A percentile compares a stretch with the other conserved stretches of the same genome.
Conservation (phyloP, 2,888 invertebrate genomes). For the Phrixothrix hirtus region DNA sequence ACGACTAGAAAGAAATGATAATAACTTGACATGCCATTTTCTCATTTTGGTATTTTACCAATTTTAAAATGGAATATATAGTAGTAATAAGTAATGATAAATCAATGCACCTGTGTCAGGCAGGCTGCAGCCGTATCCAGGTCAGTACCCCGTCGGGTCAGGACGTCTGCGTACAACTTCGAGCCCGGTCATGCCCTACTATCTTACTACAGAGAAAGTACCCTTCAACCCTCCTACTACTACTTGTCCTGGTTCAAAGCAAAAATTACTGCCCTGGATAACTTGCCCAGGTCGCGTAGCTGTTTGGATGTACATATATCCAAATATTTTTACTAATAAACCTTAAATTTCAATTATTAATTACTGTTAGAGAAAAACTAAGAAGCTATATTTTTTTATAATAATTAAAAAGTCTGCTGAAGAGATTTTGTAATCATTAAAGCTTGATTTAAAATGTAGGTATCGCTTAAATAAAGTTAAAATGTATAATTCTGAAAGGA, state of each 20-base stretch:
- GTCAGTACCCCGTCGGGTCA: constrained; percentile 54
- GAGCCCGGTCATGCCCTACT: constrained; percentile 42
- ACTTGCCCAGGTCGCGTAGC: constrained; percentile 32
- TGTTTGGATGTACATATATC: constrained; percentile 25
- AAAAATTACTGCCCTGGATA: constrained; percentile 34
- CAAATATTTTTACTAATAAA: constrained; percentile 19
- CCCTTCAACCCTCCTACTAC: constrained; percentile 33
- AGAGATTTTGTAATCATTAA: too few relatives aligned
- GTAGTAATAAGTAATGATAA: constrained; percentile 43
- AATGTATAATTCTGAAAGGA: too few relatives aligned
- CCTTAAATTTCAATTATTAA: too few relatives aligned
- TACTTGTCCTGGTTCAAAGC: constrained; percentile 33
- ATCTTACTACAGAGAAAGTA: constrained; percentile 35
- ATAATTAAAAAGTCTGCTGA: too few relatives aligned
- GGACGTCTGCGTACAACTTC: constrained; percentile 43
- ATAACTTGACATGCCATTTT: too few relatives aligned
- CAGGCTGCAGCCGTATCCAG: constrained; percentile 47
- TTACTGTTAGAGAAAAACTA: too few relatives aligned
- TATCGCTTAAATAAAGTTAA: too few relatives aligned
- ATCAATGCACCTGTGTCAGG: constrained; percentile 54
- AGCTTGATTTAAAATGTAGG: too few relatives aligned
- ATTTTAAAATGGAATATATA: constrained; percentile 22
- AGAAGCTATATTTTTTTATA: too few relatives aligned
- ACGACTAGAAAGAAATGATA: too few relatives aligned
- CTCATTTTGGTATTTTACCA: constrained; percentile 2